Evolutionary conservation across 2,113 vertebrate genomes (phyloP), one percentile per base, ranked within the genome.

Genomic region (Indicator maculatus): DNA sequence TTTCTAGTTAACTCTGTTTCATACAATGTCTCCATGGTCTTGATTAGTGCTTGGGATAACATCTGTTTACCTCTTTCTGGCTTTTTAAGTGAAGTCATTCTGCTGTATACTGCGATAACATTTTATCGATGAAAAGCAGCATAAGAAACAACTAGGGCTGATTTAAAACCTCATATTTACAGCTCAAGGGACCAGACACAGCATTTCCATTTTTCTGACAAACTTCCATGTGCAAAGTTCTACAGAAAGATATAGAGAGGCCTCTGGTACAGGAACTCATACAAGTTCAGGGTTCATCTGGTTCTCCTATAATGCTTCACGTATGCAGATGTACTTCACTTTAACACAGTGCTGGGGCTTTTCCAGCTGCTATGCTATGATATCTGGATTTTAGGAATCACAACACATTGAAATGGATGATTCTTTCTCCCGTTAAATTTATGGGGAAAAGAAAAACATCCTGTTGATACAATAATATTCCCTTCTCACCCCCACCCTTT

Each of bases 201-300:
- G 3, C 1, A 1, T 61, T 91, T 60, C 36, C 11, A 30, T 69
- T 58, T 78, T 81, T 31, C 30, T 77, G 26, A 16, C 52, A 28
- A 71, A 24, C 4, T 55, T 72, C 23, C 14, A 4, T 7, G 4
- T 9, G 5, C 0, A 0, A 55, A 52, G 4, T 8, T 18, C 45
- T n/a, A 23, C 12, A 26, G 39, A 71, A 14, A 18, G 4, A 9
- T 10, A 0, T 1, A 6, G 28, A 27, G 6, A 33, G 53, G 28
- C 5, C 7, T 20, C 1, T 41, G n/a, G 47, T 28, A 28, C 18
- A 33, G 36, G 26, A 63, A 23, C 2, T 17, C 28, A 0, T 0
- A 3, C 6, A 6, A 56, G 23, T 27, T 41, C 24, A 56, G 41
- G 18, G 21, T 58, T 53, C 59, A n/a, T 1, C 38, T 38, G 17